These are phyloP conservation scores for Ochropleura plecta DNA, from an alignment of 2,888 invertebrate genomes.

Conservation along the genomic window DNA sequence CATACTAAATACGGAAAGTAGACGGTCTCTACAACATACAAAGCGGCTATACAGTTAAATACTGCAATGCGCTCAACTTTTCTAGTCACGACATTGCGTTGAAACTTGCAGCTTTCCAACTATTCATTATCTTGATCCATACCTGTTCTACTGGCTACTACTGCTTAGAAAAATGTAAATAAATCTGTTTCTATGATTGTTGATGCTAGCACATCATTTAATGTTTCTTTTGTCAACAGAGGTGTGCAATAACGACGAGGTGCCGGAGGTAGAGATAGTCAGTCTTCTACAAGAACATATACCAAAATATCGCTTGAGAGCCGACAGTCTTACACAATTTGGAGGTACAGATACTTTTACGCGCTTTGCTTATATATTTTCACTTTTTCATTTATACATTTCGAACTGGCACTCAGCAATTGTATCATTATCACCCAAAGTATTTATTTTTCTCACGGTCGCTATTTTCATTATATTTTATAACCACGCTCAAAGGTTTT, in stretches of 20 bases:
- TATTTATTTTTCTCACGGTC: neutral
- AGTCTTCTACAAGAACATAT: conserved; percentile 98
- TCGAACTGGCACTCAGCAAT: conserved; percentile 10
- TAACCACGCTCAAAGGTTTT: neutral
- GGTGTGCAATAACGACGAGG: conserved; percentile 97
- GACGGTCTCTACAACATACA: conserved; percentile 71
- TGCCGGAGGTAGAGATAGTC: conserved; percentile 99
- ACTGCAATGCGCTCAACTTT: conserved; percentile 79
- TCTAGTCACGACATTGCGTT: conserved; percentile 80
- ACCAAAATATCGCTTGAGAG: conserved; percentile 97
- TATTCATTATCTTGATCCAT: conserved; percentile 71
- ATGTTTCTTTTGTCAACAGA: conserved; percentile 91
- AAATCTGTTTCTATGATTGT: conserved; percentile 44
- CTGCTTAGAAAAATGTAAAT: conserved; percentile 66
- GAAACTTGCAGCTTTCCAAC: conserved; percentile 79
- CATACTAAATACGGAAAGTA: conserved; percentile 81
- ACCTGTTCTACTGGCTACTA: conserved; percentile 61
- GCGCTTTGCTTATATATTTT: conserved; percentile 69
- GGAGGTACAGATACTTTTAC: conserved; percentile 91
- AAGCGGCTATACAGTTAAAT: conserved; percentile 69
- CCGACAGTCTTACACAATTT: conserved; percentile 98
- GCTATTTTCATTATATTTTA: neutral
- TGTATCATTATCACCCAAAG: conserved; percentile 23
- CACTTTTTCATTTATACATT: conserved; percentile 19
- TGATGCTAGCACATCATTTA: conserved; percentile 54